These are phyloP conservation scores for Diploscapter pachys DNA, from an alignment of 1,140 invertebrate species.

Conservation along the genomic window DNA sequence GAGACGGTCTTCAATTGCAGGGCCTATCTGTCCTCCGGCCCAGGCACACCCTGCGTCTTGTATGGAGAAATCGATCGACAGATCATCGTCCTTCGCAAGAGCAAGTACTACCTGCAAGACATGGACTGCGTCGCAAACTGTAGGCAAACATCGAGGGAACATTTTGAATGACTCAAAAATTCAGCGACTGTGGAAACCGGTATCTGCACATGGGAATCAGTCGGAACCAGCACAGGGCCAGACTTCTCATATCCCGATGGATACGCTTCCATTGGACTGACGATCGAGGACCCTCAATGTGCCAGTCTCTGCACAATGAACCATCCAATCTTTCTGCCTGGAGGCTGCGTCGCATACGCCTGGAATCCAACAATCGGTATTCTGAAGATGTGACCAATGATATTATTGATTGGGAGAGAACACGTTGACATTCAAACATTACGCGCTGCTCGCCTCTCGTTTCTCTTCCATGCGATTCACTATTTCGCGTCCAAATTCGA, in stretches of 20 bases:
- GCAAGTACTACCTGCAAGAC: slow-evolving; percentile 14
- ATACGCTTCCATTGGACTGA: slow-evolving; percentile 14
- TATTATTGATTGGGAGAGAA: too few species aligned
- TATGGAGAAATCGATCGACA: slow-evolving; percentile 3
- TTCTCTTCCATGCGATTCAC: too few species aligned
- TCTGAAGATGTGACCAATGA: too few species aligned
- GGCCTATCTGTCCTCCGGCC: slow-evolving; percentile 2
- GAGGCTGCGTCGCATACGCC: slow-evolving; percentile 6
- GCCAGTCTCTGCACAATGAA: slow-evolving; percentile 7
- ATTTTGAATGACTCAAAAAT: not conserved
- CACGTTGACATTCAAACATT: too few species aligned
- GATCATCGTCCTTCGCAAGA: slow-evolving; percentile 2
- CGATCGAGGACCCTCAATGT: slow-evolving; percentile 13
- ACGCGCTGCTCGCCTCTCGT: too few species aligned
- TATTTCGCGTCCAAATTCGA: too few species aligned
- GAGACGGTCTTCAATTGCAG: slow-evolving; percentile 13
- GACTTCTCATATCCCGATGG: slow-evolving; percentile 5
- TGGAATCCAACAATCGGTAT: slow-evolving; percentile 11
- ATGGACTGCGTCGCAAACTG: slow-evolving; percentile 7
- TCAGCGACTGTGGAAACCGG: not conserved
- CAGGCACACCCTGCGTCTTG: slow-evolving; percentile 8
- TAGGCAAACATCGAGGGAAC: not conserved
- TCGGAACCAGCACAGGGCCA: not conserved
- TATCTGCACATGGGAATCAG: slow-evolving; percentile 3
- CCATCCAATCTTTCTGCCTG: slow-evolving; percentile 1